Base-by-base conservation (phyloP, 2,797 vertebrate species). In the Odontamblyopus lacepedii region DNA sequence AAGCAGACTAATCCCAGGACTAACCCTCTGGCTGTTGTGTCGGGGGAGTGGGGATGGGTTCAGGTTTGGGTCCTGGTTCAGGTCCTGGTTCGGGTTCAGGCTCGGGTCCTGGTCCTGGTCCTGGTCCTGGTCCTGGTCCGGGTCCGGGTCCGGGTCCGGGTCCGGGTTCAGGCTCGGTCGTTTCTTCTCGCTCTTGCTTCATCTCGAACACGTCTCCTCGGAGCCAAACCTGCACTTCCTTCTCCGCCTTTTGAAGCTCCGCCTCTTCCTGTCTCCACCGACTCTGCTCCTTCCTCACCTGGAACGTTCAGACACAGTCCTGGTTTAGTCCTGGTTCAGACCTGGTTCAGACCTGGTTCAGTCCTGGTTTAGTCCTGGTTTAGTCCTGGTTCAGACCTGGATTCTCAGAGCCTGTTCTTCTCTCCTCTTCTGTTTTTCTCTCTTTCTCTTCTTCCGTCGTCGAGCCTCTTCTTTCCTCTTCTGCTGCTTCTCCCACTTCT, bases 181-280 rank as follows among this genome's bases (percentile, higher is more conserved):
- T 78, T 74, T 88, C 81, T 44, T 89, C 72, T 0, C 56, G 67
- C 72, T 78, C 68, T 51, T 78, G 72, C 18, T 79, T 88, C 84
- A 90, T 94, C 87, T 91, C 85, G 83, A 95, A 95, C 57, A 91
- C 88, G 7, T 96, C 95, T 77, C 95, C 95, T 87, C 95, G 94
- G 63, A 95, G 48, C 83, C 87, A 35, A 32, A 63, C 30, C 61
- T 38, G 16, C 61, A 91, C 89, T 2, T 93, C 83, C 1, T 93
- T 87, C 3, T 87, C 80, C 72, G 55, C 80, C 81, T 77, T 69
- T 29, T 35, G 70, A 48, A 74, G 57, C 29, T 87, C 76, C 53
- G 75, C 80, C 44, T 88, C 69, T 12, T 77, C 66, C 70, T 75
- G 73, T 35, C 74, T 85, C 85, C 82, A 87, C 78, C 83, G 73